Evolutionary conservation across 2,113 vertebrate genomes (phyloP), one percentile per base, ranked within the genome.

Genomic region (Pteronura brasiliensis): DNA sequence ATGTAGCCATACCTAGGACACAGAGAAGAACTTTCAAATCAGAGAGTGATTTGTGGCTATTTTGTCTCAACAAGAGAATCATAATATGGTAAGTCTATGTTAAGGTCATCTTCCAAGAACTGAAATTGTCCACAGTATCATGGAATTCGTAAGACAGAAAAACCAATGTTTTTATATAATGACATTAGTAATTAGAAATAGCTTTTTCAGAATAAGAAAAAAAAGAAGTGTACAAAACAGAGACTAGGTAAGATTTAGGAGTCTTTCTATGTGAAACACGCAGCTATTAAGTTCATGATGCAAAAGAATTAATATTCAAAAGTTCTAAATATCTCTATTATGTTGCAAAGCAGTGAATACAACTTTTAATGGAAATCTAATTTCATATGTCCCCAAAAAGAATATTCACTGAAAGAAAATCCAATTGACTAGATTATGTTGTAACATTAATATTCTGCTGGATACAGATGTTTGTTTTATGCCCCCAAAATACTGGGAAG

Each of bases 141-240:
- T 7, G 80, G n/a, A 89, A 95, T 91, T 88, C 59, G 57, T 31
- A 91, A 95, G 47, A 76, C 65, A 87, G 31, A 90, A 88, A 85
- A 36, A 8, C 74, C 92, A 25, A 10, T 65, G 8, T 63, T 82
- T 72, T 93, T 34, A 89, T 92, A 80, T 55, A 95, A 86, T 44
- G 63, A 83, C 39, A 55, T 86, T 57, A 90, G 61, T 15, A 90
- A 63, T 72, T 52, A 88, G 69, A 25, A 90, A 69, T 72, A 72
- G n/a, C 14, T 94, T 21, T 90, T 94, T 52, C 10, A 88, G 29
- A 88, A 96, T 84, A 18, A 31, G n/a, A 83, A 82, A 76, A 39
- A 44, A 81, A 96, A 81, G 20, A 93, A 86, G 39, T 4, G 2
- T 21, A 89, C 39, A 86, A 80, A 71, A 79, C 5, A 81, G 84